Conservation (phyloP, 2,888 invertebrate species). For the Norana najaformis region DNA sequence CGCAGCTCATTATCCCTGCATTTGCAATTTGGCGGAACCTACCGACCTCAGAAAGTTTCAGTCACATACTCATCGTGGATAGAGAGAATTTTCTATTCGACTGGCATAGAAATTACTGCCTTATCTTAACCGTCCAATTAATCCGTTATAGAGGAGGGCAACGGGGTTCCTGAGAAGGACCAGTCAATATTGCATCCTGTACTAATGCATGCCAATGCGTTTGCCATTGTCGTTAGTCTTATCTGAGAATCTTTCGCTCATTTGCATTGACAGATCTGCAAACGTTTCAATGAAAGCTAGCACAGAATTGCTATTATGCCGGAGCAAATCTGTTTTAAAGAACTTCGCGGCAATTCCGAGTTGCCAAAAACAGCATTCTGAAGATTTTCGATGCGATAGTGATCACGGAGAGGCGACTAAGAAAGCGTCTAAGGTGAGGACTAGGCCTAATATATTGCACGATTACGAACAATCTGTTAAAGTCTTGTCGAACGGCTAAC, state of each 20-base stretch:
- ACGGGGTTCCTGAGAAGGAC: not conserved
- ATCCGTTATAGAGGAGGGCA: not conserved
- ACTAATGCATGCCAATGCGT: not conserved
- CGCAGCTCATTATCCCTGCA: not conserved
- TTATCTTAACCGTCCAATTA: not conserved
- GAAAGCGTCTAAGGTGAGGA: not conserved
- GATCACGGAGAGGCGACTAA: not conserved
- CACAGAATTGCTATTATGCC: not conserved
- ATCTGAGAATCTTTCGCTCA: constrained; percentile 10
- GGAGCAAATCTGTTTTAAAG: constrained; percentile 14
- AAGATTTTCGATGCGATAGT: not conserved
- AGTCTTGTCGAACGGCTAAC: not conserved
- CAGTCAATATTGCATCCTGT: not conserved
- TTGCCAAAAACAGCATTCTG: not conserved
- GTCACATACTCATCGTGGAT: not conserved
- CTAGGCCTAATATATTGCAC: not conserved
- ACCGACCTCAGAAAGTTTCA: not conserved
- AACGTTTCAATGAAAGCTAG: not conserved
- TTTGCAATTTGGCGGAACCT: not conserved
- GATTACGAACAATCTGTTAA: constrained; percentile 13
- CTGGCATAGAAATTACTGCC: not conserved
- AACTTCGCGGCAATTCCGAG: constrained; percentile 7
- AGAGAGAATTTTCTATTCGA: not conserved
- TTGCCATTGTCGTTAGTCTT: not conserved
- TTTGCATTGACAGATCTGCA: not conserved